A percentile compares a stretch with the other conserved stretches of the same genome.
These are phyloP conservation scores for Bugula neritina DNA, from an alignment of 2,888 invertebrate genomes.

Conservation along the genomic window DNA sequence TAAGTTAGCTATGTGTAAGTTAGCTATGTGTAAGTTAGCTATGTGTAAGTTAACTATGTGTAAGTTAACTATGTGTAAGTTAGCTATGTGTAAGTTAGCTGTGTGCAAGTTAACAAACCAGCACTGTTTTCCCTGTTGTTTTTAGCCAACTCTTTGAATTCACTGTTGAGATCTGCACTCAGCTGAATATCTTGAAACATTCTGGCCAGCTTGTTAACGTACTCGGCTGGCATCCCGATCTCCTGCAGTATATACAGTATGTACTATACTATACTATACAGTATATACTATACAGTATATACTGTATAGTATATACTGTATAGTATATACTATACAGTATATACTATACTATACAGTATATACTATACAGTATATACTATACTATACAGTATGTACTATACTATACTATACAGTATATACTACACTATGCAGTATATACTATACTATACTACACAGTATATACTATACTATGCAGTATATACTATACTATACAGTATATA, in stretches of 20 bases:
- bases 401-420: background rate
- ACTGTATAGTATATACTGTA: too few species aligned
- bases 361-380: background rate
- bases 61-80: too few species aligned
- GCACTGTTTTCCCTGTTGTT: slow-evolving; percentile 63
- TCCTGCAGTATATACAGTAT: slow-evolving; percentile 62
- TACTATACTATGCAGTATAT: background rate
- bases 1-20: too few species aligned
- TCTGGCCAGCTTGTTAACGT: slow-evolving; percentile 91
- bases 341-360: background rate
- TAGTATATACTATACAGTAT: background rate
- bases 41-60: too few species aligned
- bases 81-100: background rate
- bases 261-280: background rate
- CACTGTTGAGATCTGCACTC: slow-evolving; percentile 89
- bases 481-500: background rate
- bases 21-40: too few species aligned
- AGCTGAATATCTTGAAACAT: slow-evolving; percentile 93
- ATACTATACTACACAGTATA: too few species aligned
- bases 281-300: background rate
- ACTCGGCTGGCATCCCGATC: slow-evolving; percentile 99
- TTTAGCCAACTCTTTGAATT: slow-evolving; percentile 72
- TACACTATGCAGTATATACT: background rate
- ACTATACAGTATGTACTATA: background rate
- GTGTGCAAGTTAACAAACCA: too few species aligned